Evolutionary conservation across 1,140 invertebrate genomes (phyloP).

Genomic region (Portunus trituberculatus): DNA sequence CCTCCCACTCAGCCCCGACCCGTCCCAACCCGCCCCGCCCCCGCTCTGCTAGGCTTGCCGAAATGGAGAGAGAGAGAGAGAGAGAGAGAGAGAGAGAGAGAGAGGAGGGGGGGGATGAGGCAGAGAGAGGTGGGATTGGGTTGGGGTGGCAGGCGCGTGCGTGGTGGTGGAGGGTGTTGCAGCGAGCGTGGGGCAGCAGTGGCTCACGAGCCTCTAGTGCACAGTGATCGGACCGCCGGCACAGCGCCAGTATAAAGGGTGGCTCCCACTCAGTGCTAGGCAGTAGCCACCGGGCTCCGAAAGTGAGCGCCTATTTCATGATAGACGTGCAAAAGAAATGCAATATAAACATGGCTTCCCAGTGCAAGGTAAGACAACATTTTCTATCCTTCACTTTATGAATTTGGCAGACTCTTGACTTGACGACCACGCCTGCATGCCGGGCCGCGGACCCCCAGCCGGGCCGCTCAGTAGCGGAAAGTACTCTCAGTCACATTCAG

Average conservation of each 20-base stretch:
- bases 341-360: slow-evolving; percentile 67
- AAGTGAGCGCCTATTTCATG: slow-evolving; percentile 55
- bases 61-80: slow-evolving; percentile 39
- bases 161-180: background rate
- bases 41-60: background rate
- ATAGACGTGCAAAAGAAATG: slow-evolving; percentile 63
- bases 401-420: background rate
- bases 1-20: background rate
- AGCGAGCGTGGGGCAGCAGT: background rate
- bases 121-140: background rate
- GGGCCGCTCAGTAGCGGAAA: background rate
- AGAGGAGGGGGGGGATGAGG: background rate
- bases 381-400: background rate
- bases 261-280: slow-evolving; percentile 6
- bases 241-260: slow-evolving; percentile 41
- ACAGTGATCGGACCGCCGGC: slow-evolving; percentile 26
- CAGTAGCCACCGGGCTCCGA: slow-evolving; percentile 58
- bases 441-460: background rate
- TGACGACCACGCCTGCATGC: background rate
- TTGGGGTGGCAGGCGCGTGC: slow-evolving; percentile 25
- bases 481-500: background rate
- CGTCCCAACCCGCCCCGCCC: background rate
- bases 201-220: slow-evolving; percentile 37
- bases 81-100: slow-evolving; percentile 39
- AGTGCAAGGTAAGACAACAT: slow-evolving; percentile 56